Percentiles rank a stretch among this genome's conserved stretches.
These are phyloP conservation scores for Polypterus bichir DNA, from an alignment of 2,113 vertebrate genomes.

Conservation along the genomic window DNA sequence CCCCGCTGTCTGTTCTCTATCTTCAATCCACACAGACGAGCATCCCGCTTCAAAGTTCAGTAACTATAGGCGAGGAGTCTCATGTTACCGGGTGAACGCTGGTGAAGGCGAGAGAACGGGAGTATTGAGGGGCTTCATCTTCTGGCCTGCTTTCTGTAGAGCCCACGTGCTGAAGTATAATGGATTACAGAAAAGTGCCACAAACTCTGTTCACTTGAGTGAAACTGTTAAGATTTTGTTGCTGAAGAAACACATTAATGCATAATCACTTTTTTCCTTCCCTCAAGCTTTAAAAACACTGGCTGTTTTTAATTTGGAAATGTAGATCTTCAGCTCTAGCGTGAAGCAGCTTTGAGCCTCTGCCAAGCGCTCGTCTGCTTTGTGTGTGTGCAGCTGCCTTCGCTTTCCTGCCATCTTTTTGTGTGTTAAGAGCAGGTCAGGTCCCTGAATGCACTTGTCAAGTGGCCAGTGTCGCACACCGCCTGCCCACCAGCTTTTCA, in stretches of 20 bases:
- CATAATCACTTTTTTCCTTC: conserved; percentile 57
- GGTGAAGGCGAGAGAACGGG: background rate
- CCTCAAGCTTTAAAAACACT: conserved; percentile 50
- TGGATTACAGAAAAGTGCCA: conserved; percentile 37
- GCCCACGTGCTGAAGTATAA: conserved; percentile 32
- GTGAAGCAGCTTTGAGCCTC: conserved; percentile 69
- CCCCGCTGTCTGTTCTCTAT: background rate
- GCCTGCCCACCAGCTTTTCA: conserved; percentile 17
- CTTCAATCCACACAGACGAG: no score
- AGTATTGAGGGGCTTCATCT: conserved; percentile 25
- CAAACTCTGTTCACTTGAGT: conserved; percentile 75
- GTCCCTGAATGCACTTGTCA: conserved; percentile 32
- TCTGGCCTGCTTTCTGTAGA: conserved; percentile 23
- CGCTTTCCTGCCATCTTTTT: conserved; percentile 33
- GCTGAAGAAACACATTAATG: conserved; percentile 67
- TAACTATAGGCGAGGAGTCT: no score
- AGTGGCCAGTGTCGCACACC: conserved; percentile 37
- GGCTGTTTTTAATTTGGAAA: conserved; percentile 68
- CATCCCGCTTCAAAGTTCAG: no score
- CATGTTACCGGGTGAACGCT: no score
- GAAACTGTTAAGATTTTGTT: conserved; percentile 73
- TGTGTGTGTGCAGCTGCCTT: conserved; percentile 72
- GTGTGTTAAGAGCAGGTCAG: conserved; percentile 28
- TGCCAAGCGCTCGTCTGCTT: conserved; percentile 64
- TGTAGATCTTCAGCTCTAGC: conserved; percentile 54